These are phyloP conservation scores for Poecilus cupreus DNA, from an alignment of 2,888 invertebrate species.

Conservation along the genomic window DNA sequence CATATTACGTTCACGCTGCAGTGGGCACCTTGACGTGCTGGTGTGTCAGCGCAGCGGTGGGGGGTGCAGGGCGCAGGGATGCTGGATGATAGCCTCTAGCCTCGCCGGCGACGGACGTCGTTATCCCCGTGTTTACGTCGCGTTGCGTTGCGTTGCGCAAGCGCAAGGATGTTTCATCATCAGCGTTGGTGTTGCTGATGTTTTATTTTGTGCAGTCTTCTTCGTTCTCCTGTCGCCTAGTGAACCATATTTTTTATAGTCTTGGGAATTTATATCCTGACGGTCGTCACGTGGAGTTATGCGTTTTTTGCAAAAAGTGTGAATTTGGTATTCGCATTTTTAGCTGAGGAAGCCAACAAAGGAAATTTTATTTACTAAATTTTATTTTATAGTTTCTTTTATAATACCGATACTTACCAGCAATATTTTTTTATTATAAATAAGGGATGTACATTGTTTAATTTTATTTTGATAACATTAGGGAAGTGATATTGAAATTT, in stretches of 20 bases:
- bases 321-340: background rate
- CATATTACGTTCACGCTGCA: constrained; percentile 44
- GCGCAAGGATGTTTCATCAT: constrained; percentile 4
- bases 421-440: background rate
- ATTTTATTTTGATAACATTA: background rate
- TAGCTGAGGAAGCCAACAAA: background rate
- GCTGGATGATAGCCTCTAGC: background rate
- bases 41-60: background rate
- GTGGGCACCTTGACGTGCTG: constrained; percentile 23
- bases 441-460: background rate
- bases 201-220: background rate
- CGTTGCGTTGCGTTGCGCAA: background rate
- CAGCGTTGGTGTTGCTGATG: background rate
- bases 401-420: background rate
- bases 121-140: constrained; percentile 40
- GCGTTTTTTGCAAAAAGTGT: background rate
- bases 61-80: background rate
- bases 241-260: constrained; percentile 37
- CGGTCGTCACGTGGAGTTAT: background rate
- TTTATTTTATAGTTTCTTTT: background rate
- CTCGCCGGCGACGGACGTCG: constrained; percentile 32
- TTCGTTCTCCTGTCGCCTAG: constrained; percentile 25
- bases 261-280: constrained; percentile 8
- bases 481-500: background rate
- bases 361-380: background rate